Base-by-base conservation (phyloP, 2,797 vertebrate species). In the Etheostoma nigrum region DNA sequence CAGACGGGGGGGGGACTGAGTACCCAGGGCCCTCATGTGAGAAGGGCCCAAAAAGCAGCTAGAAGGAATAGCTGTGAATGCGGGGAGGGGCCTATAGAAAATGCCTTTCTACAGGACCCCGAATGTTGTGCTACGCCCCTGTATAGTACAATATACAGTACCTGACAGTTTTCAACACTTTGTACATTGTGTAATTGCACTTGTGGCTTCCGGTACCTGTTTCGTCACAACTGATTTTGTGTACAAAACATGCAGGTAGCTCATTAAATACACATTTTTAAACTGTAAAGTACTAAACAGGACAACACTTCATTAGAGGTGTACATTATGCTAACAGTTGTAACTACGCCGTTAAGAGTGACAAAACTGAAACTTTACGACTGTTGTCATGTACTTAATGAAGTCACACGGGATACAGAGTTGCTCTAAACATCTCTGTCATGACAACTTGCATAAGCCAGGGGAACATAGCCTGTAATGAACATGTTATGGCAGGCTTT, bases 381-480 rank as follows among this genome's bases (percentile, higher is more conserved):
- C 48, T 74, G 48, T 30, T 74, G 40, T 65, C 51, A 8, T 15
- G 44, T 23, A 48, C 51, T 64, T 67, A 18, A 68, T 65, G 23
- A 63, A 16, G 58, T 64, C 21, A 15, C 53, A 36, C 48, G 30
- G 30, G 30, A 68, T 33, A 13, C 42, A 52, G 18, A 58, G 25
- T 33, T 21, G 48, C 47, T 61, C 5, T 44, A 2, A 57, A 53
- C 44, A 51, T 67, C 21, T 71, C 55, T 5, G 53, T 40, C 65
- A 68, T 79, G 69, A 65, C 78, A 64, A 30, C 57, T 49, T n/a
- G 42, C 57, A 19, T 63, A 61, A 70, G 55, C 61, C n/a, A 47
- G 16, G 14, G n/a, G 13, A 36, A 48, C 72, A 63, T 2, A 70
- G 71, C 72, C 78, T 82, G 45, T 81, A 78, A 76, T 82, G 70